Conservation (phyloP, 2,797 vertebrate genomes). For the Sarcophilus harrisii region DNA sequence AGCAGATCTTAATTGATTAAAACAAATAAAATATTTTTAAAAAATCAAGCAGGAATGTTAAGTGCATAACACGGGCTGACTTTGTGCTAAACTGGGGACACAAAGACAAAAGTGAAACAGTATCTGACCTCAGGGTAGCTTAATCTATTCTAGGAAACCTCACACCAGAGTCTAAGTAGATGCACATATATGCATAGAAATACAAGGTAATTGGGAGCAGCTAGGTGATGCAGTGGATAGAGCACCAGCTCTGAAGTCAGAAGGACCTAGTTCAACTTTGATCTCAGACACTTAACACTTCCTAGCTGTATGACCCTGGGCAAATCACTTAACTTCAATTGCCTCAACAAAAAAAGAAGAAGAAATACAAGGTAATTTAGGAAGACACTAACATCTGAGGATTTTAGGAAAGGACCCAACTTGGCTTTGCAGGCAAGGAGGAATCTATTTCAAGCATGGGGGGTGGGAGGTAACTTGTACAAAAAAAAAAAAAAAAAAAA, state of each 20-base stretch:
- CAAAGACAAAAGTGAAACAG: background rate
- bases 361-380: background rate
- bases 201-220: too few species aligned
- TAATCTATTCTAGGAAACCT: background rate
- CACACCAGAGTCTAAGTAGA: background rate
- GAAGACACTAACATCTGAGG: background rate
- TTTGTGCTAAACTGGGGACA: background rate
- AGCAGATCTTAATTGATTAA: background rate
- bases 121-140: background rate
- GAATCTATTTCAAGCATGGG: background rate
- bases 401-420: background rate
- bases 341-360: too few species aligned
- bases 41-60: background rate
- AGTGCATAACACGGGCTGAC: background rate
- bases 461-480: background rate
- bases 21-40: background rate
- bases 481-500: background rate
- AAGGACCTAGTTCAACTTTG: too few species aligned
- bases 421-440: background rate
- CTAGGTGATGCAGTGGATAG: too few species aligned
- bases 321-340: too few species aligned
- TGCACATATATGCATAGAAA: background rate
- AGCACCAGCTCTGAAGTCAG: too few species aligned
- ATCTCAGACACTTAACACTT: too few species aligned
- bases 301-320: too few species aligned